Percentiles rank a stretch among this genome's conserved stretches.
phyloP scores from a whole-genome alignment of 2,888 invertebrate genomes.

The Hirudinaria manillensis region DNA sequence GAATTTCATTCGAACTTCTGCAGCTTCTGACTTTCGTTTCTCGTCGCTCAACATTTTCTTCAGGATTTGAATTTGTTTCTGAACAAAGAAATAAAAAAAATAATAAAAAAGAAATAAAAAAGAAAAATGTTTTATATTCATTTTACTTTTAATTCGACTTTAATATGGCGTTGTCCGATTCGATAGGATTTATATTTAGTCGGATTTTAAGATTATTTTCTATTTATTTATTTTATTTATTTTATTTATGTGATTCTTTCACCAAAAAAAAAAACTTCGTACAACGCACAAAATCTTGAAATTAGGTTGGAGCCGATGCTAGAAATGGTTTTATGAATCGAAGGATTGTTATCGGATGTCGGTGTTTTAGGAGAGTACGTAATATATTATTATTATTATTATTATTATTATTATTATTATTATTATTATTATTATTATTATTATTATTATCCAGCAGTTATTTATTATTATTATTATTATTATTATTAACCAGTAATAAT shows the following conservation, averaged over 20 bases:
- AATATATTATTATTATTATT: no score
- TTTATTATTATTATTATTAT: no score
- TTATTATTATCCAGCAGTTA: no score
- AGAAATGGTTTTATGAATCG: no score
- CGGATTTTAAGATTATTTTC: background rate
- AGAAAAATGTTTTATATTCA: background rate
- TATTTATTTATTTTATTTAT: background rate
- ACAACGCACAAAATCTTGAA: no score
- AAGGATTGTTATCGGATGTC: no score
- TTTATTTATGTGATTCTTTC: background rate
- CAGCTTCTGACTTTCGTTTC: slow-evolving; percentile 46
- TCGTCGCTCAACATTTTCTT: slow-evolving; percentile 51
- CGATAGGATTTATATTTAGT: background rate
- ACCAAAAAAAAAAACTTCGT: slow-evolving; percentile 41
- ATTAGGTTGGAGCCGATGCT: no score
- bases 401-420: no score
- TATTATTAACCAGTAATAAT: no score
- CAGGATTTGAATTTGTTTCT: slow-evolving; percentile 47
- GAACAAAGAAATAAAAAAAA: slow-evolving; percentile 44
- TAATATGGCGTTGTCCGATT: background rate
- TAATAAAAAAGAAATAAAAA: background rate
- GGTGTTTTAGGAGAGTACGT: no score
- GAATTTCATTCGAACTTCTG: slow-evolving; percentile 48
- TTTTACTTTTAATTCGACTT: background rate
- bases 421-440: no score